phyloP scores from a whole-genome alignment of 2,113 vertebrate species.

The Sula dactylatra region DNA sequence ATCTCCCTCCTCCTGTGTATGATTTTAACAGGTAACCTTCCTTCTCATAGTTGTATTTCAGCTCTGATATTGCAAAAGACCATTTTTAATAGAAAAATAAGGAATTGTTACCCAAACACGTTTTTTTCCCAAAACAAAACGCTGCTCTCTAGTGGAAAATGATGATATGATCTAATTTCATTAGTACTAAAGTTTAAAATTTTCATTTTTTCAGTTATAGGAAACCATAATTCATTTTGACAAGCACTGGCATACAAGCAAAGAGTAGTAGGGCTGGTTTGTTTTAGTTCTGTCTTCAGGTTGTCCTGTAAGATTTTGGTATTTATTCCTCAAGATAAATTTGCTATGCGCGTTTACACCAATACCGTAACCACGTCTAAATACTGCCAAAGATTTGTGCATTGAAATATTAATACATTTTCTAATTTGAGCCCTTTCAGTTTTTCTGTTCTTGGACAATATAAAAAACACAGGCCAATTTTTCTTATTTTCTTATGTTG shows the following conservation, averaged over 20 bases:
- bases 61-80: neutral
- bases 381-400: neutral
- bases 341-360: neutral
- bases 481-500: neutral
- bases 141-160: conserved; percentile 50
- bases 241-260: neutral
- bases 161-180: neutral
- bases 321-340: neutral
- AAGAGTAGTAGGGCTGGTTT: neutral
- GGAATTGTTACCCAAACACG: neutral
- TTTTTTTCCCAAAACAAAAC: neutral
- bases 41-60: neutral
- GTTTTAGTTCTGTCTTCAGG: neutral
- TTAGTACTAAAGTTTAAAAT: neutral
- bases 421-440: neutral
- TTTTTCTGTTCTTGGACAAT: neutral
- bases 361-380: neutral
- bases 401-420: neutral
- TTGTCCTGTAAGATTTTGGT: neutral
- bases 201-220: neutral
- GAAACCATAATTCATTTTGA: neutral
- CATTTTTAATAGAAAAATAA: neutral
- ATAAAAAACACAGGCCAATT: neutral
- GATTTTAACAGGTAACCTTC: neutral
- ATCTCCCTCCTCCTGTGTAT: neutral